Percentiles rank a stretch among this genome's conserved stretches.
phyloP scores from a whole-genome alignment of 2,888 invertebrate genomes.

The Sminthurinus aureus region DNA sequence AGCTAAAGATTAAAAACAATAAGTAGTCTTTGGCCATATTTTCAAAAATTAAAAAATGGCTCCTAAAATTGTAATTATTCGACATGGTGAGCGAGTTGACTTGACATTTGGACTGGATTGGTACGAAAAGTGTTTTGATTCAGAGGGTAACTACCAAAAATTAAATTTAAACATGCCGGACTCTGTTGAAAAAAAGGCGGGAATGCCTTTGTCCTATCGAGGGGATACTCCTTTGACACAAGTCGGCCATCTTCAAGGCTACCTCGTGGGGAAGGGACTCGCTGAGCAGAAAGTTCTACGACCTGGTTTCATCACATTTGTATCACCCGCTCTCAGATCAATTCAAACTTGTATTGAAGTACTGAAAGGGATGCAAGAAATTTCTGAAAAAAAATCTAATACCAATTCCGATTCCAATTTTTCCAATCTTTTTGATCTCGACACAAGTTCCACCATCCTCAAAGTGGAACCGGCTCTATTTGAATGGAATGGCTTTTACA shows the following conservation, averaged over 20 bases:
- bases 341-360: constrained; percentile 77
- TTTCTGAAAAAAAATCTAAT: no score
- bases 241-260: constrained; percentile 83
- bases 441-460: constrained; percentile 57
- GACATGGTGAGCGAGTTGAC: constrained; percentile 95
- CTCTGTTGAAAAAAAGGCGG: constrained; percentile 74
- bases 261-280: constrained; percentile 83
- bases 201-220: constrained; percentile 72
- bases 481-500: constrained; percentile 93
- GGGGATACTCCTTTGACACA: constrained; percentile 87
- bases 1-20: no score
- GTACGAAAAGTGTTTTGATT: constrained; percentile 87
- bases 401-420: no score
- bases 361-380: constrained; percentile 63
- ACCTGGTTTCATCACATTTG: constrained; percentile 73
- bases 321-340: constrained; percentile 89
- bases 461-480: constrained; percentile 90
- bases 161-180: constrained; percentile 93
- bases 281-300: constrained; percentile 65
- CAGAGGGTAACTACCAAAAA: constrained; percentile 64
- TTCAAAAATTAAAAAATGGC: no score
- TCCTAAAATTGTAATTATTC: constrained; percentile 79
- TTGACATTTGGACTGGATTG: constrained; percentile 87
- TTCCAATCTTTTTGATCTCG: no score
- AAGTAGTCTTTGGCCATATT: no score